These are phyloP conservation scores for Drymodes brunneopygia DNA, from an alignment of 2,113 vertebrate species.

Conservation along the genomic window DNA sequence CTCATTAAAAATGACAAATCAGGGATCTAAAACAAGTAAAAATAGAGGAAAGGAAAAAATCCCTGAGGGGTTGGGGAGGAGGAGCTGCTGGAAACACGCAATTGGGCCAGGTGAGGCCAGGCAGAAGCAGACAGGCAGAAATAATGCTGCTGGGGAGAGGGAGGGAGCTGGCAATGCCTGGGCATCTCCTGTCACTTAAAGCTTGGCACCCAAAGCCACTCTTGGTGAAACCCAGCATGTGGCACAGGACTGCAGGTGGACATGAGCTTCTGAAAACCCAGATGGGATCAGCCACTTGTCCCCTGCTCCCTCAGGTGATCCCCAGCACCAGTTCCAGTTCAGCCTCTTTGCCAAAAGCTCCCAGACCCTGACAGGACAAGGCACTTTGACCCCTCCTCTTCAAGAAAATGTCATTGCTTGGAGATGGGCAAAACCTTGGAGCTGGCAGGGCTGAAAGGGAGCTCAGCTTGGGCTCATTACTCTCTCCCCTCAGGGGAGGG, in stretches of 20 bases:
- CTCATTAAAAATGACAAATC: not conserved
- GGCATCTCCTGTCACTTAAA: not conserved
- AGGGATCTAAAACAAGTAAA: not conserved
- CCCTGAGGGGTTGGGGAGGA: accelerated
- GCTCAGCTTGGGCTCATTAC: not conserved
- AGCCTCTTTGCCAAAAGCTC: not conserved
- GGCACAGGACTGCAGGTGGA: not conserved
- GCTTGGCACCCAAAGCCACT: not conserved
- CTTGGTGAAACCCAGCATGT: accelerated
- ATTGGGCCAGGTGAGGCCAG: not conserved
- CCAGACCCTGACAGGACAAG: not conserved
- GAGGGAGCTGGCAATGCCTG: not conserved
- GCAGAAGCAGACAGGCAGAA: not conserved
- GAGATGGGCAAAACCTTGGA: not conserved
- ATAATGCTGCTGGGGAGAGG: not conserved
- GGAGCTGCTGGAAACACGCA: not conserved
- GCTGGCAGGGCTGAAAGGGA: not conserved
- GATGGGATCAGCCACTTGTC: not conserved
- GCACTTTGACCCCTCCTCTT: not conserved
- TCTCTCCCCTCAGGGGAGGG: not conserved
- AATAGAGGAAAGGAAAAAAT: not conserved
- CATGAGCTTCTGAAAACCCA: not conserved
- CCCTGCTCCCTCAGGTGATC: accelerated
- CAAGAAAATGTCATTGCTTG: accelerated
- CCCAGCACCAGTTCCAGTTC: not conserved